Conservation (phyloP, 2,113 vertebrate species). For the Sterrhoptilus dennistouni region DNA sequence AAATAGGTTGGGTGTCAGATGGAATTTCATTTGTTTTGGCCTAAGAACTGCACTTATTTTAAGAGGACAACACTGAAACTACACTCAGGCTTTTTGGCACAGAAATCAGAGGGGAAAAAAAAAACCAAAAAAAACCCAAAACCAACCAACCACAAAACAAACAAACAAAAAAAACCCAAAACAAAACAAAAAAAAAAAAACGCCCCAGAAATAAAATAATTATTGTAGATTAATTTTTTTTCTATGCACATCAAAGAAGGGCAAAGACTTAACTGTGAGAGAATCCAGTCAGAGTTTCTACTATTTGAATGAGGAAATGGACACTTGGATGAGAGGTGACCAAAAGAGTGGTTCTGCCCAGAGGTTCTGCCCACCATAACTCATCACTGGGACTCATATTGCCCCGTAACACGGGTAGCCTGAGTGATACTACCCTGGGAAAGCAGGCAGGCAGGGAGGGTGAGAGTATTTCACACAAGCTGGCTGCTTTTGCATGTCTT, state of each 20-base stretch:
- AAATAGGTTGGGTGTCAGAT: neutral
- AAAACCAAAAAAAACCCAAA: too few relatives aligned
- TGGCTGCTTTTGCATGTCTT: constrained; percentile 16
- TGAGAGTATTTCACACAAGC: constrained; percentile 22
- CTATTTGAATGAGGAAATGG: neutral
- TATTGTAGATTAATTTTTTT: neutral
- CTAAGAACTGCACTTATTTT: neutral
- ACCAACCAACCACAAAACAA: too few relatives aligned
- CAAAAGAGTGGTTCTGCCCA: neutral
- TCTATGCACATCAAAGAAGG: neutral
- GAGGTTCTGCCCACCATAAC: neutral
- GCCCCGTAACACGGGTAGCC: accelerated
- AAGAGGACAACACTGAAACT: neutral
- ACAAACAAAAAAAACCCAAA: too few relatives aligned
- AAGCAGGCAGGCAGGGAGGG: constrained; percentile 23
- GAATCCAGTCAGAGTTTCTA: neutral
- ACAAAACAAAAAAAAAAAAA: neutral
- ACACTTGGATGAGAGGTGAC: neutral
- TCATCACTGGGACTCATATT: neutral
- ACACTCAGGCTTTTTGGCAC: neutral
- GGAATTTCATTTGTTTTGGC: neutral
- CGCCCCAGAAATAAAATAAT: neutral
- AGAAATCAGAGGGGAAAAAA: neutral
- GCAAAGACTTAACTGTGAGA: neutral
- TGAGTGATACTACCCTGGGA: neutral